Base-by-base conservation (phyloP, 2,113 vertebrate genomes). In the Sinocyclocheilus grahami region DNA sequence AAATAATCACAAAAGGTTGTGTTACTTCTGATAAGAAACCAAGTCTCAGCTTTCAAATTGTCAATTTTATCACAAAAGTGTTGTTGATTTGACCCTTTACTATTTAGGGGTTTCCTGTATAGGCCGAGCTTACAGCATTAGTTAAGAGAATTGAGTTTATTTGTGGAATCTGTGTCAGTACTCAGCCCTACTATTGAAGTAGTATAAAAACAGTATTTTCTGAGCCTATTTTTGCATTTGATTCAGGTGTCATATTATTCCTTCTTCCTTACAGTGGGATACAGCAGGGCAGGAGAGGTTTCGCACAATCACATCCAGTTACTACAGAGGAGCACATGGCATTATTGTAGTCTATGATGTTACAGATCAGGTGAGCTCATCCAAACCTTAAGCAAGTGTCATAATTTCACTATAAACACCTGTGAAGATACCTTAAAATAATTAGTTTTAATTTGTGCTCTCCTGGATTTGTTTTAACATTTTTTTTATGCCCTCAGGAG, bases 281-380 rank as follows among this genome's bases (percentile, higher is more conserved):
- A 99, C 98, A 13, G 98, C 98, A 1, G 98, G 98, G 78, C 98
- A 99, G 92, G 98, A 99, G 93, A 95, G 98, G 94, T 99, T 99
- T 94, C 97, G 98, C 89, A 99, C 98, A 51, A 99, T 99, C 94
- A 99, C 98, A 39, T 99, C 98, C 94, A 99, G 98, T 95, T 99
- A 99, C 93, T 99, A 99, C 95, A 96, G 98, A 96, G 98, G 98
- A 48, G 98, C 98, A 87, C 98, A 99, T 82, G 98, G 98, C 92
- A 99, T 99, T 96, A 99, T 99, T 90, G 98, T 99, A 86, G 98
- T 99, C 91, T 99, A 99, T 91, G 98, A 99, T 91, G 98, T 99
- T 91, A 99, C 98, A 92, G 98, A 99, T 91, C 98, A 99, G 96
- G 98, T 99, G 89, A 91, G 95, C 83, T 89, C 37, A 0, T 37